Conservation (phyloP, 2,888 invertebrate species). For the Drosophila anomalata region DNA sequence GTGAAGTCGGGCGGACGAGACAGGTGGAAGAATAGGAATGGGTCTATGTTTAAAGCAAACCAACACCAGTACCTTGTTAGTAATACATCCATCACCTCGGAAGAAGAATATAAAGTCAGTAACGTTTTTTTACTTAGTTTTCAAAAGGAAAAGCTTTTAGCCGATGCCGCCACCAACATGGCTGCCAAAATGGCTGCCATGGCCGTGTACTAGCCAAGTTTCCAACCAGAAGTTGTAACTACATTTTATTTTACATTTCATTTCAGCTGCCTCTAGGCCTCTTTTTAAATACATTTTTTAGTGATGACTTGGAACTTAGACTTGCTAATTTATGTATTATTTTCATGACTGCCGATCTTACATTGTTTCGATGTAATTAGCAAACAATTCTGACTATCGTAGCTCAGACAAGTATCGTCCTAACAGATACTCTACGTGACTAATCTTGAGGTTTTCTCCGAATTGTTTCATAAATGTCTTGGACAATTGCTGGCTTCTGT, state of each 20-base stretch:
- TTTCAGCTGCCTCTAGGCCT: not conserved
- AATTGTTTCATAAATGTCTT: not conserved
- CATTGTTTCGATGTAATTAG: too few relatives aligned
- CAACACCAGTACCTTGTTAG: constrained; percentile 1
- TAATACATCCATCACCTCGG: constrained; percentile 2
- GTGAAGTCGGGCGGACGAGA: not conserved
- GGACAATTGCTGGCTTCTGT: not conserved
- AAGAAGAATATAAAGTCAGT: not conserved
- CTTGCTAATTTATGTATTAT: too few relatives aligned
- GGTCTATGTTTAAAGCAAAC: constrained; percentile 16
- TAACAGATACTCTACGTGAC: too few relatives aligned
- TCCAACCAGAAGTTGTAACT: not conserved
- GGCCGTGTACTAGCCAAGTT: not conserved
- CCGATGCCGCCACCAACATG: constrained; percentile 8
- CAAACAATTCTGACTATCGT: too few relatives aligned
- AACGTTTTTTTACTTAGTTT: not conserved
- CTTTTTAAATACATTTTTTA: not conserved
- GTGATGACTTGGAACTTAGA: not conserved
- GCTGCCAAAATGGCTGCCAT: not conserved
- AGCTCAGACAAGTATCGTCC: too few relatives aligned
- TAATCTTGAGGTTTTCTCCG: too few relatives aligned
- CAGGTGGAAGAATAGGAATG: constrained; percentile 18
- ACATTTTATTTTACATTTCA: not conserved
- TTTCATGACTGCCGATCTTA: too few relatives aligned
- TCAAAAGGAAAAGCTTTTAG: constrained; percentile 14